Conservation (phyloP, 2,888 invertebrate species). For the Portevinia maculata region DNA sequence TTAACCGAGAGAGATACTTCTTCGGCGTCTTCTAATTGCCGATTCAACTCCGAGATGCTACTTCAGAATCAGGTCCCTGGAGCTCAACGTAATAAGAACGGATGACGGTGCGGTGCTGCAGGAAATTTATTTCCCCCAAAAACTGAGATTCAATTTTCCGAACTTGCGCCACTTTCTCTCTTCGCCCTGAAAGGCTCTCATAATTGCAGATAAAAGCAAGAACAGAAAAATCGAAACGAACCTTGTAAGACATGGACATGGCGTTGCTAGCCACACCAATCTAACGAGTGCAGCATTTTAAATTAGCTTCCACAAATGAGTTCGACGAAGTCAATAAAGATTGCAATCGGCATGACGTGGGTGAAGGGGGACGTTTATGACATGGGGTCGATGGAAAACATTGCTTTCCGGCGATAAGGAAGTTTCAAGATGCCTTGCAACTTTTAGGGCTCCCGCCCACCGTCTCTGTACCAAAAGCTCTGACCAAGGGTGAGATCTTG, state of each 20-base stretch:
- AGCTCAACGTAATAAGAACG: conserved; percentile 29
- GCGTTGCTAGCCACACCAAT: conserved; percentile 32
- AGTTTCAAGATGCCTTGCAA: conserved; percentile 34
- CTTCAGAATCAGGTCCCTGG: conserved; percentile 22
- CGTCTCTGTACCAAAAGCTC: conserved; percentile 33
- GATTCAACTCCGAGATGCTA: conserved; percentile 58
- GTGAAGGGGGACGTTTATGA: conserved; percentile 44
- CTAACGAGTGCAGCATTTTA: conserved; percentile 74
- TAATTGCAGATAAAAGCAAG: conserved; percentile 67
- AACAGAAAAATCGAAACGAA: conserved; percentile 17
- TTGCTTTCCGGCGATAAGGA: conserved; percentile 48
- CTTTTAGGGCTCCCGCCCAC: neutral
- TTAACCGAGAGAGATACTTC: conserved; percentile 5
- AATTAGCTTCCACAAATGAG: conserved; percentile 74
- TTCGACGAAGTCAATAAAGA: conserved; percentile 70
- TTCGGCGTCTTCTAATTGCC: conserved; percentile 58
- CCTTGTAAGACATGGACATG: conserved; percentile 38
- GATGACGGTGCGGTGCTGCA: conserved; percentile 1
- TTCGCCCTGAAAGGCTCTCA: conserved; percentile 15
- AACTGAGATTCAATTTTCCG: conserved; percentile 69
- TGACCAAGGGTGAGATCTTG: conserved; percentile 71
- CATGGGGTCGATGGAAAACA: conserved; percentile 37
- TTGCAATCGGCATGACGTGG: conserved; percentile 53
- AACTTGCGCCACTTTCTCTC: conserved; percentile 54
- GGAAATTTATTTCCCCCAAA: conserved; percentile 57